Evolutionary conservation across 2,888 invertebrate genomes (phyloP).

Genomic region (Hermaeophaga mercurialis): DNA sequence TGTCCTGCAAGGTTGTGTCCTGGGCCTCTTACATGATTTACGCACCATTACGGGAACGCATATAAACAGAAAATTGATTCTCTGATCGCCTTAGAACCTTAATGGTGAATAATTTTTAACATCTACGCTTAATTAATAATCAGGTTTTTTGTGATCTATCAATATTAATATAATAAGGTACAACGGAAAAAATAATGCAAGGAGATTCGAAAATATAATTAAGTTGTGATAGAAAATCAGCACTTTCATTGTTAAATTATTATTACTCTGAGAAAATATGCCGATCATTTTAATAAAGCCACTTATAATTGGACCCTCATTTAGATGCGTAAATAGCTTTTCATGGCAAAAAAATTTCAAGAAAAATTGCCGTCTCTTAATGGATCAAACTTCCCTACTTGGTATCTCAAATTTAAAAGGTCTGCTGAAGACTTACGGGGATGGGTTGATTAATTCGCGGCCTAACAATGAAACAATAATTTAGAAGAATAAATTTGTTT

Average conservation of each 20-base stretch:
- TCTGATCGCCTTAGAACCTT: background rate
- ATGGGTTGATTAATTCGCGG: too few relatives aligned
- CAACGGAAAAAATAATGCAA: background rate
- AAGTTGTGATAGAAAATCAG: slow-evolving; percentile 1
- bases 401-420: too few relatives aligned
- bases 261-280: background rate
- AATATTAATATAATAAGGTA: background rate
- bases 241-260: background rate
- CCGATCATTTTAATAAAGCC: too few relatives aligned
- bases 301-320: too few relatives aligned
- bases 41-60: slow-evolving; percentile 1
- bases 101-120: background rate
- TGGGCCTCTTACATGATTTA: slow-evolving; percentile 4
- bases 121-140: too few relatives aligned
- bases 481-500: too few relatives aligned
- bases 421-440: too few relatives aligned
- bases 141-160: background rate
- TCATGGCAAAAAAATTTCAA: too few relatives aligned
- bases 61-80: slow-evolving; percentile 7
- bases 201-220: background rate
- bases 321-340: too few relatives aligned
- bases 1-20: background rate
- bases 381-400: too few relatives aligned
- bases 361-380: too few relatives aligned
- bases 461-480: too few relatives aligned